These are phyloP conservation scores for Meloe dianella DNA, from an alignment of 2,888 invertebrate species.

Conservation along the genomic window DNA sequence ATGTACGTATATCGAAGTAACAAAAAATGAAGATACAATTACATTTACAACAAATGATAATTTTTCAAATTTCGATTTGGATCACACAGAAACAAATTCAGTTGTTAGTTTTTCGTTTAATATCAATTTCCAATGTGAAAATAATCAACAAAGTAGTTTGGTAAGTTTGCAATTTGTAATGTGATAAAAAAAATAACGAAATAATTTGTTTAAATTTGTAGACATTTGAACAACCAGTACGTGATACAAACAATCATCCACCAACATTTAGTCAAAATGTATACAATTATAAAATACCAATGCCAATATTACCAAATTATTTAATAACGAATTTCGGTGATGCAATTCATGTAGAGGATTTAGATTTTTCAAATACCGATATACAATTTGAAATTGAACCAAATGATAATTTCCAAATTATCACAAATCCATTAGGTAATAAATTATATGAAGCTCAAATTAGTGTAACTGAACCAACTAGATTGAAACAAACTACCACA, in stretches of 20 bases:
- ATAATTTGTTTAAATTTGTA: slow-evolving; percentile 51
- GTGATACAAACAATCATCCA: slow-evolving; percentile 62
- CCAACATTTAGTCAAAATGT: slow-evolving; percentile 57
- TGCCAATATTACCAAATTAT: slow-evolving; percentile 60
- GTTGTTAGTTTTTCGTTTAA: neutral
- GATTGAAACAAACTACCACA: slow-evolving; percentile 27
- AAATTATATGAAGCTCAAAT: slow-evolving; percentile 41
- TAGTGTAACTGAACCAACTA: slow-evolving; percentile 33
- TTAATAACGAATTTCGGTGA: slow-evolving; percentile 58
- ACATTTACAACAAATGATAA: neutral
- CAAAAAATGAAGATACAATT: neutral
- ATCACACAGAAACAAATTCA: neutral
- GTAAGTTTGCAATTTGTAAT: neutral
- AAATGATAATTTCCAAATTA: slow-evolving; percentile 37
- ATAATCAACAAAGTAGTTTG: neutral
- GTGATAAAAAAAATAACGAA: neutral
- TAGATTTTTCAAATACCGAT: slow-evolving; percentile 62
- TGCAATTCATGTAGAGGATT: slow-evolving; percentile 60
- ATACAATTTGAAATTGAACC: slow-evolving; percentile 43
- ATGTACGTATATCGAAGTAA: neutral
- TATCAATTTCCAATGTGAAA: neutral
- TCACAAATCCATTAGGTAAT: slow-evolving; percentile 18
- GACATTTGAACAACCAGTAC: slow-evolving; percentile 56
- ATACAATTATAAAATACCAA: slow-evolving; percentile 59
- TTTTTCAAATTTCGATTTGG: neutral